phyloP scores from a whole-genome alignment of 2,797 vertebrate genomes.

The Hydrocynus forskahlii region DNA sequence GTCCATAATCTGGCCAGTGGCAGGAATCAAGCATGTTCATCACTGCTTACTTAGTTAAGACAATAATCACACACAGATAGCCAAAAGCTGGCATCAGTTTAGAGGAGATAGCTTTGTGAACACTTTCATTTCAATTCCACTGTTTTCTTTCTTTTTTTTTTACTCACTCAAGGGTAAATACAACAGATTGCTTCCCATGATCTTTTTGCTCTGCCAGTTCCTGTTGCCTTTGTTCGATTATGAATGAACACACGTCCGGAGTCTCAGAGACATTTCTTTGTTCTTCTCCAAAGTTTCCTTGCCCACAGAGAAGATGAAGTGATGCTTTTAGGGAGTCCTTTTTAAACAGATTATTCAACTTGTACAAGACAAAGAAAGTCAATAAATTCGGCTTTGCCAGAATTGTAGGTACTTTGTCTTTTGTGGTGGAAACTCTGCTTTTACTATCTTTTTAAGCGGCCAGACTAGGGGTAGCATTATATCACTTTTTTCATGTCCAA shows the following conservation, averaged over 20 bases:
- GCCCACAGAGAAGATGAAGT: not conserved
- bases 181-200: constrained; percentile 42
- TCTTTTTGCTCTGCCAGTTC: constrained; percentile 17
- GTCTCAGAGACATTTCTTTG: not conserved
- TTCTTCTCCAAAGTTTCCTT: not conserved
- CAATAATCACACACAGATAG: constrained; percentile 19
- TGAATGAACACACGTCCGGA: constrained; percentile 1
- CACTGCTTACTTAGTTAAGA: constrained; percentile 36
- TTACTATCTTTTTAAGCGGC: too few species aligned
- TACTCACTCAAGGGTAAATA: constrained; percentile 40
- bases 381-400: not conserved
- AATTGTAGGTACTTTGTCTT: not conserved
- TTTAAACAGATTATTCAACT: not conserved
- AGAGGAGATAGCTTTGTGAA: constrained; percentile 50
- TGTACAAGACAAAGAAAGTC: too few species aligned
- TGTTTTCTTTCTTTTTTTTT: constrained; percentile 35
- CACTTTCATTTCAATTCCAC: constrained; percentile 53
- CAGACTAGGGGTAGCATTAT: too few species aligned
- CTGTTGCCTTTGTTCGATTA: constrained; percentile 15
- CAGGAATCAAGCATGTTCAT: constrained; percentile 32
- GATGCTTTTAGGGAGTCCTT: not conserved
- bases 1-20: constrained; percentile 31
- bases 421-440: not conserved
- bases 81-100: constrained; percentile 44
- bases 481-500: too few species aligned